Base-by-base conservation (phyloP, 2,797 vertebrate species). In the Sebastolobus alascanus region DNA sequence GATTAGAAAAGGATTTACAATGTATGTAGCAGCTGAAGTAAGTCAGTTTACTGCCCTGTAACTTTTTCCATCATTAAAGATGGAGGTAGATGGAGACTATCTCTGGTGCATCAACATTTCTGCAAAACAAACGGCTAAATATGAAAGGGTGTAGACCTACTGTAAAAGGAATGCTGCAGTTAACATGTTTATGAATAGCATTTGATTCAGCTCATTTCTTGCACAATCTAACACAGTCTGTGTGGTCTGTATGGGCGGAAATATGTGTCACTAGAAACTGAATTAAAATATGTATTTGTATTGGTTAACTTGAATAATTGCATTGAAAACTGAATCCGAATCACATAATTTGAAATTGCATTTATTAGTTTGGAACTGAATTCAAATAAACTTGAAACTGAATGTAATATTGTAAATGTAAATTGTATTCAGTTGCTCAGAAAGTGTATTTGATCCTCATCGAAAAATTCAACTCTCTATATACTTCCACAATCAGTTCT, bases 191-290 rank as follows among this genome's bases (percentile, higher is more conserved):
- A 33, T 55, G 4, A 29, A 55, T 25, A 46, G 18, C 12, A 3
- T 3, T 68, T 56, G n/a, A 67, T 84, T 79, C 29, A 38, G 68
- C 14, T 68, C 1, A 31, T 71, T 77, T 86, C 63, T 79, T 86
- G 35, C 66, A 64, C 64, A 85, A 43, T 80, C 59, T 43, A 20
- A 33, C 25, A 61, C 25, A 61, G 68, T 73, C 65, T 52, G 43
- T 72, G 63, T 81, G 61, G 70, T 75, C 79, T 59, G 5, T 22
- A 50, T 33, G 6, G 46, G 3, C 20, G 14, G 11, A 68, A 33
- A 68, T 67, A 31, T n/a, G 14, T 29, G 10, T 55, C 37, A 71
- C 16, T 40, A 27, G 35, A 70, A 37, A 69, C 13, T 27, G 7
- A 25, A 69, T 25, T 25, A 43, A 27, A 25, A 3, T 18, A 29